A percentile compares a stretch with the other conserved stretches of the same genome.
phyloP scores from a whole-genome alignment of 2,797 vertebrate genomes.

The Cheirogaleus major region DNA sequence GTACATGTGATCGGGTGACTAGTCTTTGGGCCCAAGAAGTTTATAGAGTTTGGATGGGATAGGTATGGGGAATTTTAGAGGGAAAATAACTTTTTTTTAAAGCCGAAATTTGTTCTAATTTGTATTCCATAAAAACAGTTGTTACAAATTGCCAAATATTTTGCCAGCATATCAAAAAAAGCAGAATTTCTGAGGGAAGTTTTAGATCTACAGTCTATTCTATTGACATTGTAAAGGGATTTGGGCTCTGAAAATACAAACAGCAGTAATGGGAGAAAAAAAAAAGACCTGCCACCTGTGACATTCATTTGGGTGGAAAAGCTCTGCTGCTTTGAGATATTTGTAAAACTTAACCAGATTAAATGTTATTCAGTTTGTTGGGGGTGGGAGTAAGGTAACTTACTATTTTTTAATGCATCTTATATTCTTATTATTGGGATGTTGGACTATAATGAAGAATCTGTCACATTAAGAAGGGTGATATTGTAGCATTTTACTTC shows the following conservation, averaged over 20 bases:
- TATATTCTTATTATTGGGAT: constrained; percentile 57
- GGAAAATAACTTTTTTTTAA: not conserved
- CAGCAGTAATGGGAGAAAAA: not conserved
- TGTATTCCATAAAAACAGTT: constrained; percentile 29
- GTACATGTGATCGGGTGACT: not conserved
- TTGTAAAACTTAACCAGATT: not conserved
- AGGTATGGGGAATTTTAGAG: not conserved
- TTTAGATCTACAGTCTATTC: constrained; percentile 1
- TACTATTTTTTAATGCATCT: constrained; percentile 62
- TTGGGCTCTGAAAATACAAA: constrained; percentile 15
- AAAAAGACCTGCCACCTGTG: not conserved
- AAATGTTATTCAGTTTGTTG: constrained; percentile 31
- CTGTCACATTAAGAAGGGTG: constrained; percentile 24
- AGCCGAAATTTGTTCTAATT: not conserved
- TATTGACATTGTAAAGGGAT: constrained; percentile 13
- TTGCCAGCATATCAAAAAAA: constrained; percentile 21
- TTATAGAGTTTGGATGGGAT: not conserved
- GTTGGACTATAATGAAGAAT: not conserved
- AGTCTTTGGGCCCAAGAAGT: not conserved
- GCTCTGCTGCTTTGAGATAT: not conserved
- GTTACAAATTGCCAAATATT: constrained; percentile 29
- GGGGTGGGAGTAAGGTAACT: constrained; percentile 1
- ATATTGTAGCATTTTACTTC: not conserved
- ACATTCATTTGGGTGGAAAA: constrained; percentile 45
- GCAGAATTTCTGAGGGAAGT: not conserved